Evolutionary conservation across 2,797 vertebrate species (phyloP), one percentile per base, ranked within the genome.

Genomic region (Taeniopygia guttata): DNA sequence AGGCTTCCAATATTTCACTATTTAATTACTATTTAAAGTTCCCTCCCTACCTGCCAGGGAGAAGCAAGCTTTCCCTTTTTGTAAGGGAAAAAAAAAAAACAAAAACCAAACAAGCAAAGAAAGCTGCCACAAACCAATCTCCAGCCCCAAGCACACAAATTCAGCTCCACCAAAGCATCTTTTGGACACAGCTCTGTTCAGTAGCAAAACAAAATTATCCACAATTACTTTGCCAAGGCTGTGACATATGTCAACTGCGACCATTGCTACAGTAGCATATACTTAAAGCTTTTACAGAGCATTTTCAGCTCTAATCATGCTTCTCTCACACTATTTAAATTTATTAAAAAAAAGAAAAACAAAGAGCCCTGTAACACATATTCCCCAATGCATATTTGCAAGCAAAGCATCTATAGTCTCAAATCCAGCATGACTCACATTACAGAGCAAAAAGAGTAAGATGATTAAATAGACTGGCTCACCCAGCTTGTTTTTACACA

Each of bases 401-500:
- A 84, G 91, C 63, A 91, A 91, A 91, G 74, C 77, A 72, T 91
- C 88, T 94, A 72, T n/a, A 73, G 80, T 92, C 49, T 96, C 95
- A 96, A 95, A 94, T 93, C 85, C 95, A 91, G 87, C 90, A 77
- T 93, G 95, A 95, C 77, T 94, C 94, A 80, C 2, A 0, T 89
- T 96, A 94, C 74, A 93, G 74, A 96, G 85, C 67, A 96, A 86
- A 91, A 94, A 73, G 85, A 91, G 89, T 74, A 93, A 68, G 54
- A 94, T 93, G 94, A 96, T 96, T 97, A 97, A 96, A 95, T 58
- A 94, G 93, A 58, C 95, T 90, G 87, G 91, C 93, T 96, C 94
- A 84, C 87, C 89, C 95, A 89, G 90, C 93, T 88, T 94, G 85
- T 96, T 96, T 95, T 97, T 75, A 95, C 93, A 96, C 95, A 94